Evolutionary conservation across 2,797 vertebrate species (phyloP), one percentile per base, ranked within the genome.

Genomic region (Hafferia zeledoni): DNA sequence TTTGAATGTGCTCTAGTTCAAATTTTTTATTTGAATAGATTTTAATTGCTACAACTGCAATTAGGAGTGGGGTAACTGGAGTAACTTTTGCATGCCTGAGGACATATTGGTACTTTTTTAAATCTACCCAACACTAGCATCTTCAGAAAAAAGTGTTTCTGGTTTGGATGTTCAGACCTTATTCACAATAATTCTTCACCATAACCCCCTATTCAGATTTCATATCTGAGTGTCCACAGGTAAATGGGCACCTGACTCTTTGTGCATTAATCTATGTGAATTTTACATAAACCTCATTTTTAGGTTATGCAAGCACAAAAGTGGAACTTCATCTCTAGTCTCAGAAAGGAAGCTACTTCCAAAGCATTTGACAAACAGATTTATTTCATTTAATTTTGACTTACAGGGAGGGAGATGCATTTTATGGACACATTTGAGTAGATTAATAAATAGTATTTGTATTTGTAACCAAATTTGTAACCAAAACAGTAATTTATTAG

Each of bases 391-490:
- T 67, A 70, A 70, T 82, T 96, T 93, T 95, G 87, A 87, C 11
- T 95, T 89, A 82, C 69, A 94, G 49, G 43, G 24, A 92, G 28
- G 31, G 53, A 90, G 59, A 90, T 15, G 35, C n/a, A 50, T 90
- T 96, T 97, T 80, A 65, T 95, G 74, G 83, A 94, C 89, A 93
- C 53, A 84, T 95, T 89, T 96, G 94, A 96, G 86, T 93, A 95
- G 89, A 95, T 93, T 97, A 97, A 98, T 97, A 97, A 97, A 98
- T 98, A 90, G 93, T 98, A 95, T 98, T 97, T 98, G 96, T 97
- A 93, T 95, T n/a, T n/a, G n/a, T n/a, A n/a, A n/a, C n/a, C n/a
- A n/a, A n/a, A 94, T 90, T 81, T 95, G 83, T 96, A 97, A 97
- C 91, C 81, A 97, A 98, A 98, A 89, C 95, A 98, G 95, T 96